These are phyloP conservation scores for Montipora sp. DNA, from an alignment of 64 coral and sea anemone genomes.

Conservation along the genomic window DNA sequence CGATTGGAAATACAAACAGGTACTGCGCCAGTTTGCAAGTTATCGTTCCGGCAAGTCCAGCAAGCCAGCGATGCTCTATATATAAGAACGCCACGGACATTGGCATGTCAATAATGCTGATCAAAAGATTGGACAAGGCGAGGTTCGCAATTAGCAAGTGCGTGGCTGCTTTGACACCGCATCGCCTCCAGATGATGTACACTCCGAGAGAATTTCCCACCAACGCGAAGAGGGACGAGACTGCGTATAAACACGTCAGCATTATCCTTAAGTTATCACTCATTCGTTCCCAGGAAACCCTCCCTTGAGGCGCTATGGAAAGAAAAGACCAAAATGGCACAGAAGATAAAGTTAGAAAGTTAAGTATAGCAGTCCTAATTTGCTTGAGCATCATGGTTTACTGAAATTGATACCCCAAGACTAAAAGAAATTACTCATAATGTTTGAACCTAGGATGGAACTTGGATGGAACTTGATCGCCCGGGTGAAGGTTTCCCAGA, in stretches of 20 bases:
- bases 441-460: too few relatives aligned
- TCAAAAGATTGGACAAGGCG: constrained; percentile 66
- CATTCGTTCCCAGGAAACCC: neutral
- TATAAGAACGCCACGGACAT: constrained; percentile 44
- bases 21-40: constrained; percentile 69
- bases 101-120: constrained; percentile 62
- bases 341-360: neutral
- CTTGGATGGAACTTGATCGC: too few relatives aligned
- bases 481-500: too few relatives aligned
- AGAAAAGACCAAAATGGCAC: neutral
- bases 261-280: neutral
- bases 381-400: too few relatives aligned
- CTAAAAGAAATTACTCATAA: too few relatives aligned
- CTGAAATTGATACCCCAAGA: too few relatives aligned
- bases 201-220: constrained; percentile 67
- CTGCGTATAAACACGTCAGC: constrained; percentile 46
- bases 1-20: constrained; percentile 60
- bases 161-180: constrained; percentile 51
- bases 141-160: constrained; percentile 82
- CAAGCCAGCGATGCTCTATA: constrained; percentile 4
- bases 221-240: constrained; percentile 59
- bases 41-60: constrained; percentile 37
- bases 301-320: neutral
- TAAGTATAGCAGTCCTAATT: too few relatives aligned
- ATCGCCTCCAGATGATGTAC: constrained; percentile 55